Conservation (phyloP, 2,888 invertebrate species). For the Yponomeuta plumbellus region DNA sequence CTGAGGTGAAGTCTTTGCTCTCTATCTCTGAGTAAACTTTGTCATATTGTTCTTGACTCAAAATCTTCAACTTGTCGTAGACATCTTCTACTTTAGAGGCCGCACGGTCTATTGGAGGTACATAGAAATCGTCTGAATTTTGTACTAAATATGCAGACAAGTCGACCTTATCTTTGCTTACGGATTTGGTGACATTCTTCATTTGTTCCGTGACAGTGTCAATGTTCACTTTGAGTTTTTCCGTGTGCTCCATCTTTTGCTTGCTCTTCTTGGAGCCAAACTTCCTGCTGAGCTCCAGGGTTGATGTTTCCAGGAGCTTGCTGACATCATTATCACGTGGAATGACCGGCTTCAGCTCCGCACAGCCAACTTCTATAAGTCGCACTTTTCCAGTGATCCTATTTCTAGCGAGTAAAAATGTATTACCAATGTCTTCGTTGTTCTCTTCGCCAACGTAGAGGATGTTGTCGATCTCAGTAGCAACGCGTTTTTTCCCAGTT, state of each 20-base stretch:
- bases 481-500: conserved; percentile 35
- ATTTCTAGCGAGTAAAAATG: conserved; percentile 47
- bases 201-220: conserved; percentile 76
- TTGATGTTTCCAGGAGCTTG: conserved; percentile 39
- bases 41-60: conserved; percentile 55
- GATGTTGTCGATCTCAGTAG: conserved; percentile 38
- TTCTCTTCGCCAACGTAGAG: conserved; percentile 54
- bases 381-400: conserved; percentile 54
- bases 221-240: conserved; percentile 76
- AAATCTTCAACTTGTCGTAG: conserved; percentile 59
- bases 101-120: conserved; percentile 68
- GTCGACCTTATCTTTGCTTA: conserved; percentile 49
- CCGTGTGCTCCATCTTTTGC: conserved; percentile 75
- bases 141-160: conserved; percentile 44
- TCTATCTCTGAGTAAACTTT: conserved; percentile 48
- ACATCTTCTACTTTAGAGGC: conserved; percentile 62
- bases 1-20: conserved; percentile 35
- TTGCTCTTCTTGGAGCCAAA: conserved; percentile 81
- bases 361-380: conserved; percentile 45
- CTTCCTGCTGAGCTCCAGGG: conserved; percentile 72
- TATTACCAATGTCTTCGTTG: conserved; percentile 42
- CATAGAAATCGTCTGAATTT: conserved; percentile 60
- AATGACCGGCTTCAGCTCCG: conserved; percentile 39
- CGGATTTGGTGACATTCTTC: conserved; percentile 65
- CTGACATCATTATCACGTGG: conserved; percentile 32